Conservation (phyloP, 2,888 invertebrate genomes). For the Chrysina gloriosa region DNA sequence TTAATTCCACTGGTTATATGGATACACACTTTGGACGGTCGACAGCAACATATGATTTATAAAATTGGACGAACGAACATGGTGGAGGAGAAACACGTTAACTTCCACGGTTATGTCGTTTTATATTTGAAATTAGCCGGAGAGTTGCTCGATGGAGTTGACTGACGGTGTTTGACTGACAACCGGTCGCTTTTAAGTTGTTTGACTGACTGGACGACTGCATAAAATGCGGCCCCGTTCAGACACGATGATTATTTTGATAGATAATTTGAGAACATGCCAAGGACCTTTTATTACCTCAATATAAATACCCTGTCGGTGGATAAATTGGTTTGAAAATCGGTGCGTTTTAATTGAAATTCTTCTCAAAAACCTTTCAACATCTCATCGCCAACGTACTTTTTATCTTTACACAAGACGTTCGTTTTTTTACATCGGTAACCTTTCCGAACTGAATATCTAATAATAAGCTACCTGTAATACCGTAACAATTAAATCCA, state of each 20-base stretch:
- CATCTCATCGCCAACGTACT: slow-evolving; percentile 11
- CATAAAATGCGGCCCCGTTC: slow-evolving; percentile 36
- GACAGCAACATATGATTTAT: slow-evolving; percentile 52
- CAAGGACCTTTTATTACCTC: slow-evolving; percentile 45
- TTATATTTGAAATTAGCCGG: slow-evolving; percentile 47
- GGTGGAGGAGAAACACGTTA: slow-evolving; percentile 40
- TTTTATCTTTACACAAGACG: not conserved
- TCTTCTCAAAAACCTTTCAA: slow-evolving; percentile 30
- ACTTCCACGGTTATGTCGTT: slow-evolving; percentile 49
- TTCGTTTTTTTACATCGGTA: slow-evolving; percentile 10
- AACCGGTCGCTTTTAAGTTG: slow-evolving; percentile 27
- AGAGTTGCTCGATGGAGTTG: slow-evolving; percentile 19
- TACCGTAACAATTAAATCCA: too few species aligned
- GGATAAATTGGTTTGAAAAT: slow-evolving; percentile 43
- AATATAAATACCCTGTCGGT: slow-evolving; percentile 43
- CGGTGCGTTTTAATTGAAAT: slow-evolving; percentile 44
- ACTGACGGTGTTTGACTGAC: slow-evolving; percentile 28
- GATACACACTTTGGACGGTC: slow-evolving; percentile 38
- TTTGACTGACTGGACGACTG: slow-evolving; percentile 41
- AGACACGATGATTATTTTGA: slow-evolving; percentile 49
- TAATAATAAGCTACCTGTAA: slow-evolving; percentile 2
- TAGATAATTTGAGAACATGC: slow-evolving; percentile 47
- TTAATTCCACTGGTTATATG: slow-evolving; percentile 47
- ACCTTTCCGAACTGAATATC: slow-evolving; percentile 1
- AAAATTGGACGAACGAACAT: slow-evolving; percentile 52